Conservation (phyloP, 2,888 invertebrate species). For the Aphidoletes aphidimyza region DNA sequence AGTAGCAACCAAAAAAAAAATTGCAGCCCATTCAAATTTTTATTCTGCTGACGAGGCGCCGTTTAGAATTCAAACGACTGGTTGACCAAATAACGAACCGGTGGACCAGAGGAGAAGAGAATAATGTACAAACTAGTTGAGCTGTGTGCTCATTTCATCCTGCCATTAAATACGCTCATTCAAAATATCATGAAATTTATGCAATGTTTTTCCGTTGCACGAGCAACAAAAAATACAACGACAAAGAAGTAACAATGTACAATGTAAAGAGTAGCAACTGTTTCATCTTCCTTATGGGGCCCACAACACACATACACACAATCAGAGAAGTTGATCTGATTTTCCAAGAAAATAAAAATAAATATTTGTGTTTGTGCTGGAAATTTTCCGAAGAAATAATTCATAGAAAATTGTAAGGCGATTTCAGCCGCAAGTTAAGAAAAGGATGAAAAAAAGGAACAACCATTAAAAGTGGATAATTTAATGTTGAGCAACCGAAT, state of each 20-base stretch:
- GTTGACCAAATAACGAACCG: background rate
- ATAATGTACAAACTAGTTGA: background rate
- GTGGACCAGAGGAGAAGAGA: background rate
- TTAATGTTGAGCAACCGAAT: background rate
- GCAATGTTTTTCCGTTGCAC: background rate
- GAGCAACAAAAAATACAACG: too few species aligned
- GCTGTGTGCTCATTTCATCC: background rate
- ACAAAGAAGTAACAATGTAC: background rate
- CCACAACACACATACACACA: background rate
- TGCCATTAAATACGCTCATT: constrained; percentile 4
- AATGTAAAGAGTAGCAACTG: too few species aligned
- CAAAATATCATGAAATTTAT: background rate
- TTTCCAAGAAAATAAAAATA: constrained; percentile 3
- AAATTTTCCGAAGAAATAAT: background rate
- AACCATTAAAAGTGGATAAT: background rate
- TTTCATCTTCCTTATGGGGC: too few species aligned
- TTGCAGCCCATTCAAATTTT: constrained; percentile 35
- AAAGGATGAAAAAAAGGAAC: background rate
- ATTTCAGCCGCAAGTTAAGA: background rate
- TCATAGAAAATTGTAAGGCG: background rate
- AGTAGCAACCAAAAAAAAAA: background rate
- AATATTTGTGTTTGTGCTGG: background rate
- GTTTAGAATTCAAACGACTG: constrained; percentile 22
- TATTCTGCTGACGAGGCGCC: background rate
- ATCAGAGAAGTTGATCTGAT: background rate